Evolutionary conservation across 2,113 vertebrate genomes (phyloP).

Genomic region (Rhea pennata): DNA sequence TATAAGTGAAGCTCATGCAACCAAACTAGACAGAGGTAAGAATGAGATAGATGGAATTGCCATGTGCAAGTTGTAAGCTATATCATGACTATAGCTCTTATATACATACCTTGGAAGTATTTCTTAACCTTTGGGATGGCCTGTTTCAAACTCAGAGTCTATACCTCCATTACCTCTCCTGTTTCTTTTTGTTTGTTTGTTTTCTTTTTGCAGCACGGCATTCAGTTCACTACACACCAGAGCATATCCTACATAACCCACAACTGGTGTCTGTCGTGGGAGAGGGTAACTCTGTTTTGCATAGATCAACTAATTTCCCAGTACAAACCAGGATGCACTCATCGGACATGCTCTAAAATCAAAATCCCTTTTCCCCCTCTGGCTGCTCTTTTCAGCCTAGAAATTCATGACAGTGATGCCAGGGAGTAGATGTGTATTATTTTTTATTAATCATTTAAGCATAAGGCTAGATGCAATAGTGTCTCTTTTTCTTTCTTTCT

Average conservation of each 20-base stretch:
- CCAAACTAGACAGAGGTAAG: background rate
- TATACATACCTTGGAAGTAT: accelerated
- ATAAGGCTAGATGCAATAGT: background rate
- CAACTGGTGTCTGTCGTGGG: accelerated
- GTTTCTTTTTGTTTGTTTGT: background rate
- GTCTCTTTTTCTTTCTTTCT: background rate
- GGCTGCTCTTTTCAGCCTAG: background rate
- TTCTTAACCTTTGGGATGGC: background rate
- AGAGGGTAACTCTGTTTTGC: background rate
- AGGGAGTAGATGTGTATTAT: background rate
- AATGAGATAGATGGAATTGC: background rate
- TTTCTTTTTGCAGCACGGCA: background rate
- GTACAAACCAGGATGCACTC: background rate
- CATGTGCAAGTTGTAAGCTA: background rate
- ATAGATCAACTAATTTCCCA: background rate
- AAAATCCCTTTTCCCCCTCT: background rate
- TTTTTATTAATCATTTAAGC: conserved; percentile 25
- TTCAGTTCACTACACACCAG: background rate
- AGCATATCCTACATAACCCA: background rate
- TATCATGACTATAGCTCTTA: background rate
- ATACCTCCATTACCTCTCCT: background rate
- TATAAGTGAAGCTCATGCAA: background rate
- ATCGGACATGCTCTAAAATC: background rate
- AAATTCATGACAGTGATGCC: background rate
- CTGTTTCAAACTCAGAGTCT: background rate